Base-by-base conservation (phyloP, 2,888 invertebrate genomes). In the Lydus trimaculatus region DNA sequence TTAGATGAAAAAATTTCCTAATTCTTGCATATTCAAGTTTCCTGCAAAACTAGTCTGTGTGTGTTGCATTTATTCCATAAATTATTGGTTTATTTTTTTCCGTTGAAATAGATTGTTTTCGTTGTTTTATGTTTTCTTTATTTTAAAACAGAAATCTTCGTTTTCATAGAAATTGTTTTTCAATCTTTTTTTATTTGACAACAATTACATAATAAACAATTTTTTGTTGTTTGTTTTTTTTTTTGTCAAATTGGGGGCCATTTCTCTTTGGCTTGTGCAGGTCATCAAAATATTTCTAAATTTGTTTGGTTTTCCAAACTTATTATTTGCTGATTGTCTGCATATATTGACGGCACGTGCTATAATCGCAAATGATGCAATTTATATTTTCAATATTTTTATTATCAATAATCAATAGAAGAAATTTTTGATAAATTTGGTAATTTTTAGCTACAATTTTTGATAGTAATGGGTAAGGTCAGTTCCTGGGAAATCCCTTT, bases 271-370 rank as follows among this genome's bases (percentile, higher is more conserved):
- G 20, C 25, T 52, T 52, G 52, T 52, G 23, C 52, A 52, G 52
- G 25, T 52, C 52, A 52, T 52, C 52, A 52, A 52, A 52, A 48
- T 20, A 43, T 48, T n/a, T n/a, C n/a, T n/a, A n/a, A n/a, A 52
- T 8, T 52, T 52, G 23, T 20, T 52, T 52, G 11, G 13, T 48
- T 48, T 48, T 48, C 48, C 48, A 17, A 52, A 52, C 25, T n/a
- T 7, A 17, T 48, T 23, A 52, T 52, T 52, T 52, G 52, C 52
- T 52, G 52, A 52, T 52, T 52, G 52, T 25, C 52, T 52, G 52
- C 52, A 52, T 23, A 15, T 36, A 23, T 52, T 52, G 25, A 52
- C 23, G 52, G 13, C 52, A 52, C 52, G 52, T 52, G 52, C 52
- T 52, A n/a, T n/a, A 25, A 23, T 52, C 1, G 23, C 0, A 23